Evolutionary conservation across 2,113 vertebrate species (phyloP).

Genomic region (Atractosteus spatula): DNA sequence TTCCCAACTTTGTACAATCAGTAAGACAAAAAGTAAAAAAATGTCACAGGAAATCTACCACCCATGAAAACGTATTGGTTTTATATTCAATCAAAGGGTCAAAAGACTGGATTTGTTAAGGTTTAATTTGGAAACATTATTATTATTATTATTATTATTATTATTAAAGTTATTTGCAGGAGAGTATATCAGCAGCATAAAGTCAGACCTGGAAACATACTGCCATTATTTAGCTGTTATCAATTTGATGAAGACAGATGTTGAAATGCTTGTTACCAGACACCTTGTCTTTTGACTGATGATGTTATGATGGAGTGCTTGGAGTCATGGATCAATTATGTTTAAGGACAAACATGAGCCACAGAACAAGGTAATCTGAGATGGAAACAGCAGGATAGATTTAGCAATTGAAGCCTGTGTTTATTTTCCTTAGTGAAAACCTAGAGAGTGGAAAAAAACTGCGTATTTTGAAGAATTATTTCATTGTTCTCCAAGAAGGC

Average conservation of each 20-base stretch:
- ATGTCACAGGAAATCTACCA: conserved; percentile 33
- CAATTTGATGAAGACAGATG: too few relatives aligned
- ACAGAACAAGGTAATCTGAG: conserved; percentile 15
- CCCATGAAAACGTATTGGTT: conserved; percentile 43
- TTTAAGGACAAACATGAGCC: conserved; percentile 19
- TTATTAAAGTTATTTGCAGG: too few relatives aligned
- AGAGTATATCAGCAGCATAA: too few relatives aligned
- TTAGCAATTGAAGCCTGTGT: too few relatives aligned
- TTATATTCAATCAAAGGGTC: conserved; percentile 28
- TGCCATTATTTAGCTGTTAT: too few relatives aligned
- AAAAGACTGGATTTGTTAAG: conserved; percentile 16
- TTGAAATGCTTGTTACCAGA: too few relatives aligned
- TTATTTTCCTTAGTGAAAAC: too few relatives aligned
- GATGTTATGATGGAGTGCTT: conserved; percentile 15
- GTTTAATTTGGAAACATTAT: too few relatives aligned
- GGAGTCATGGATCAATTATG: conserved; percentile 16
- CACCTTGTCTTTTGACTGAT: conserved; percentile 7
- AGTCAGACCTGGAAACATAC: too few relatives aligned
- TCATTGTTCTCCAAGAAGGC: conserved; percentile 28
- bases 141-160: too few relatives aligned
- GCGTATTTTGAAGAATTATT: conserved; percentile 17
- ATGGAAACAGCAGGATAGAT: conserved; percentile 21
- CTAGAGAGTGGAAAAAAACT: too few relatives aligned
- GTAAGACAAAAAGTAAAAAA: conserved; percentile 19
- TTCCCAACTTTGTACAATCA: conserved; percentile 45